phyloP scores from a whole-genome alignment of 2,113 vertebrate genomes.

The Sinocyclocheilus grahami region DNA sequence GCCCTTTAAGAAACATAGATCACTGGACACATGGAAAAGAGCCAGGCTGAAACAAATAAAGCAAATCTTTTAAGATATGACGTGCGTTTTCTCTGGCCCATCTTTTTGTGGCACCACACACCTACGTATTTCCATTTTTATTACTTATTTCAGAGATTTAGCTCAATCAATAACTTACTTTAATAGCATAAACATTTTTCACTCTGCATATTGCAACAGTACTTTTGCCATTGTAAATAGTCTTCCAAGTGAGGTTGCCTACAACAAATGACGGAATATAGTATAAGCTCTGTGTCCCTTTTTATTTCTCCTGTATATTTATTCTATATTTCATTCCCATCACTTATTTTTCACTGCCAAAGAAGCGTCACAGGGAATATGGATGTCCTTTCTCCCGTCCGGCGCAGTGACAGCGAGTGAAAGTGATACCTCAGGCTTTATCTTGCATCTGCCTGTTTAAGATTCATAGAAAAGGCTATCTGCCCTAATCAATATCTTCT shows the following conservation, averaged over 20 bases:
- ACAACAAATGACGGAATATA: not conserved
- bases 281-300: not conserved
- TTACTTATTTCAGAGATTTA: slow-evolving; percentile 2
- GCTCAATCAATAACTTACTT: not conserved
- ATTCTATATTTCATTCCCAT: slow-evolving; percentile 17
- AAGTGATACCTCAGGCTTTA: slow-evolving; percentile 80
- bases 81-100: not conserved
- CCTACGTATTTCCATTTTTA: not conserved
- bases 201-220: not conserved
- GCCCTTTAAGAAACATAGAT: slow-evolving; percentile 15
- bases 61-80: slow-evolving; percentile 28
- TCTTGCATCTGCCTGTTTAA: slow-evolving; percentile 79
- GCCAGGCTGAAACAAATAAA: slow-evolving; percentile 24
- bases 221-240: not conserved
- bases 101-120: not conserved
- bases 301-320: not conserved
- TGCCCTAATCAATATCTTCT: slow-evolving; percentile 83
- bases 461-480: slow-evolving; percentile 82
- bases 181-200: not conserved
- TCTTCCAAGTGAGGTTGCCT: not conserved
- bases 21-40: slow-evolving; percentile 5
- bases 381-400: slow-evolving; percentile 54
- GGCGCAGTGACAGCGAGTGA: slow-evolving; percentile 72
- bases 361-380: slow-evolving; percentile 16
- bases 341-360: slow-evolving; percentile 37